phyloP scores from a whole-genome alignment of 2,113 vertebrate genomes.

The Gorsachius goisagi region DNA sequence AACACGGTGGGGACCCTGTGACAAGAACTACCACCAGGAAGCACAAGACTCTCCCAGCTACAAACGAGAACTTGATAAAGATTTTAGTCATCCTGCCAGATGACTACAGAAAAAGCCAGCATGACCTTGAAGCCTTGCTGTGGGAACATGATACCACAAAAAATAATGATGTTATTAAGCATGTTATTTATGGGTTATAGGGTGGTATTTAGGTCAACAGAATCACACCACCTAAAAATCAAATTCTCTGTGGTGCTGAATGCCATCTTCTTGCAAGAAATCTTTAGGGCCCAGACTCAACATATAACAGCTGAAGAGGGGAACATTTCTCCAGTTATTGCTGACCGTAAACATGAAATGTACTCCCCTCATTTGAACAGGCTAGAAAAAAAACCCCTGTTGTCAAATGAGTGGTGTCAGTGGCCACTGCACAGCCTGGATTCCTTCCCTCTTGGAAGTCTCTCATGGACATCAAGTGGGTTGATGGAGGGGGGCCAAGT shows the following conservation, averaged over 20 bases:
- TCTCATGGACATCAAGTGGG: background rate
- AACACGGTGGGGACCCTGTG: conserved; percentile 41
- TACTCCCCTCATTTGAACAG: background rate
- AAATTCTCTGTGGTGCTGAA: background rate
- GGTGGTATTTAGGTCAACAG: background rate
- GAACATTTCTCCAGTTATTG: background rate
- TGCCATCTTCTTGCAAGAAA: background rate
- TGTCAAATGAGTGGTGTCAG: background rate
- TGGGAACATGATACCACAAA: conserved; percentile 66
- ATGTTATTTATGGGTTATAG: background rate
- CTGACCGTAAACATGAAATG: background rate
- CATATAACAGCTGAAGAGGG: background rate
- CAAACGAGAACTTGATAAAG: conserved; percentile 70
- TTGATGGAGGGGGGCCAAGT: background rate
- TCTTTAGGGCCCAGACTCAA: background rate
- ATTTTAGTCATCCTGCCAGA: conserved; percentile 61
- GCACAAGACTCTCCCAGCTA: conserved; percentile 65
- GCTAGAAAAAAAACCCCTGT: background rate
- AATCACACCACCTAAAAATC: background rate
- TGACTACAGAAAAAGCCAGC: conserved; percentile 63
- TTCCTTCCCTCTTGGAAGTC: background rate
- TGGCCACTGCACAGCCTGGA: background rate
- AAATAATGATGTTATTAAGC: conserved; percentile 49
- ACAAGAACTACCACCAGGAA: conserved; percentile 70
- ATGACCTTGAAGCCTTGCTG: conserved; percentile 59